Base-by-base conservation (phyloP, 2,113 vertebrate genomes). In the Pagrus major region DNA sequence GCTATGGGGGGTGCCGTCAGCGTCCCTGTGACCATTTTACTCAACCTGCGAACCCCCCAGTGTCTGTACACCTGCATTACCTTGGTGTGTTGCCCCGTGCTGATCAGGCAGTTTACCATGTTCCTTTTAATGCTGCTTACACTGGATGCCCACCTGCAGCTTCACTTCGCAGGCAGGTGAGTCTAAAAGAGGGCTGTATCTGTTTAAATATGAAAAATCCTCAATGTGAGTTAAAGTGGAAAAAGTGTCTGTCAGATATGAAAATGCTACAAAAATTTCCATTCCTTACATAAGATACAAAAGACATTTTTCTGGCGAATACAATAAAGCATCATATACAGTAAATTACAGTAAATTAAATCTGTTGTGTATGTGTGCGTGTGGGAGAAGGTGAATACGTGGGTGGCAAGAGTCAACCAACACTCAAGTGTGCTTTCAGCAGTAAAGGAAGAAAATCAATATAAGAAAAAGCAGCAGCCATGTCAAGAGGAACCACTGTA, bases 41-140 rank as follows among this genome's bases (percentile, higher is more conserved):
- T 96, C 37, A 95, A 94, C 91, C 86, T 95, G 84, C 89, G 91
- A 23, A 92, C 79, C 11, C 77, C 85, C 6, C 91, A 94, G 78
- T 95, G 95, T 75, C 89, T 96, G 54, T 96, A 96, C 90, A 94
- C 92, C 4, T 96, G 95, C 66, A 92, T 96, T 12, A 93, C 93
- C 5, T 67, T 95, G 69, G 92, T 95, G 47, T 95, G 95, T 56
- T 93, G 92, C 73, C 95, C 95, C 4, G 69, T 96, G 67, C 89
- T 96, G 71, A 92, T 95, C 66, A 93, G 88, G 27, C 94, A 96
- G 89, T 96, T 96, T 81, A 96, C 94, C 18, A 89, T 96, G 86
- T 92, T 92, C 69, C 91, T 96, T 78, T 66, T 96, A n/a, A 86
- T 96, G 75, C 86, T 95, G 65, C 92, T 96, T 4, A 94, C 93